A percentile compares a stretch with the other conserved stretches of the same genome.
These are phyloP conservation scores for Hipparchia semele DNA, from an alignment of 2,888 invertebrate genomes.

Conservation along the genomic window DNA sequence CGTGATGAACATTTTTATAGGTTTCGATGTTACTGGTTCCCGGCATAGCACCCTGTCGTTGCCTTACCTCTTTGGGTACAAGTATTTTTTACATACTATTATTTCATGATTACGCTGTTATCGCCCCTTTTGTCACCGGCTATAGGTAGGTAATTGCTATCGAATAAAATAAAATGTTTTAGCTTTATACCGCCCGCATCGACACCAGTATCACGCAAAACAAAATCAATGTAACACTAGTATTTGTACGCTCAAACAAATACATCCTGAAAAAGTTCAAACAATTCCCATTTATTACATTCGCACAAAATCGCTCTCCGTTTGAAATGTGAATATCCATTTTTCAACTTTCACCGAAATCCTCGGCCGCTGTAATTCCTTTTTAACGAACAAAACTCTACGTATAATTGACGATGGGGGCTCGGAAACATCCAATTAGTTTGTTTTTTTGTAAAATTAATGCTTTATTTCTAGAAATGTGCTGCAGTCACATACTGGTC, in stretches of 20 bases:
- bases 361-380: conserved; percentile 28
- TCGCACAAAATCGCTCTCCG: conserved; percentile 25
- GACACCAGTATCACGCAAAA: conserved; percentile 7
- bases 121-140: no score
- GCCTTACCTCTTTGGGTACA: no score
- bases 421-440: conserved; percentile 24
- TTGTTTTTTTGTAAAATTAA: not conserved
- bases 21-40: no score
- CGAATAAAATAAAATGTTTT: not conserved
- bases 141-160: no score
- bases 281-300: conserved; percentile 22
- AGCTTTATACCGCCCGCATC: not conserved
- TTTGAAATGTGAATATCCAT: conserved; percentile 17
- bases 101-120: no score
- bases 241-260: conserved; percentile 9
- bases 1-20: no score
- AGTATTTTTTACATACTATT: no score
- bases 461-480: not conserved
- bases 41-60: no score
- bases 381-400: conserved; percentile 36
- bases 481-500: no score
- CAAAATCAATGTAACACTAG: not conserved
- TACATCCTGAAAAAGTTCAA: conserved; percentile 15
- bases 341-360: conserved; percentile 29
- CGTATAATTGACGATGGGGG: conserved; percentile 24